These are phyloP conservation scores for Pseudococcus longispinus DNA, from an alignment of 2,888 invertebrate genomes.

Conservation along the genomic window DNA sequence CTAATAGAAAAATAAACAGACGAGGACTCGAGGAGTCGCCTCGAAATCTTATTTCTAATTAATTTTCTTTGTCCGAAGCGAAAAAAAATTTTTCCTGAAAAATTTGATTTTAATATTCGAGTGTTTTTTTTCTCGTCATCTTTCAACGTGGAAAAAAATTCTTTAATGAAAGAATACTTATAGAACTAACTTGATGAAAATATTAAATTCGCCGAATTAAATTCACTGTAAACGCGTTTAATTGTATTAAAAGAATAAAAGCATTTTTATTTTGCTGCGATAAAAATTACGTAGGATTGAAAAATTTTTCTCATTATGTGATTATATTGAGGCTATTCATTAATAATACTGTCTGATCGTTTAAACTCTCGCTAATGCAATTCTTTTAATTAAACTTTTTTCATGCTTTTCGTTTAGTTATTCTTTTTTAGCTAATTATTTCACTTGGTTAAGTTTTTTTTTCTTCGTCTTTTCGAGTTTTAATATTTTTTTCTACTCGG, in stretches of 20 bases:
- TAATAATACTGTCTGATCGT: conserved; percentile 38
- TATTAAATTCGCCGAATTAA: conserved; percentile 1
- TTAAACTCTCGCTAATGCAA: conserved; percentile 26
- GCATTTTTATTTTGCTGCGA: conserved; percentile 7
- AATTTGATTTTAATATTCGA: neutral
- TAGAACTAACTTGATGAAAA: neutral
- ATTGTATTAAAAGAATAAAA: conserved; percentile 34
- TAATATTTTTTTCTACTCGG: neutral
- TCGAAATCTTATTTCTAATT: neutral
- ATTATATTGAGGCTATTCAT: conserved; percentile 26
- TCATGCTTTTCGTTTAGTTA: neutral
- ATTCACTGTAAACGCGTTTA: conserved; percentile 25
- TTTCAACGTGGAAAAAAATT: neutral
- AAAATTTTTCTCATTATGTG: conserved; percentile 12
- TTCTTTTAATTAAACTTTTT: conserved; percentile 29
- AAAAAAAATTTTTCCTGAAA: neutral
- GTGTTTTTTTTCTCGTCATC: neutral
- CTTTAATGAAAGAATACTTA: neutral
- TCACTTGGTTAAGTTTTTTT: conserved; percentile 1
- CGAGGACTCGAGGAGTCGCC: neutral
- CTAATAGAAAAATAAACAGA: neutral
- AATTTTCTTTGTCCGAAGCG: neutral
- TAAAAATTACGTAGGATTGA: conserved; percentile 16
- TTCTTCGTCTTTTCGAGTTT: neutral
- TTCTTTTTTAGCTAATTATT: conserved; percentile 23